These are phyloP conservation scores for Parnassius orleans DNA, from an alignment of 2,888 invertebrate species.

Conservation along the genomic window DNA sequence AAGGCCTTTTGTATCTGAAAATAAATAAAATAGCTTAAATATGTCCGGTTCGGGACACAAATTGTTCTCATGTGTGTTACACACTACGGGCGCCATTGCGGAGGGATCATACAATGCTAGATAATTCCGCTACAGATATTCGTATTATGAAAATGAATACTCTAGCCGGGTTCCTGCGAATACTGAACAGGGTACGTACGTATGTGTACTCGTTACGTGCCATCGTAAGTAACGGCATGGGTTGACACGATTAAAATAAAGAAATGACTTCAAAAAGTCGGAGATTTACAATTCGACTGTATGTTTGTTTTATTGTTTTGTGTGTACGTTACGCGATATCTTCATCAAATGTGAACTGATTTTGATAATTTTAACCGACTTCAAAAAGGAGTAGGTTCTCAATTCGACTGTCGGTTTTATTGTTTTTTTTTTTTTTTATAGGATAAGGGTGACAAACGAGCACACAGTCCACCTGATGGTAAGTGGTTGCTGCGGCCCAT, in stretches of 20 bases:
- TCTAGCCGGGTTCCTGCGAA: slow-evolving; percentile 12
- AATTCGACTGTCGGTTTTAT: too few relatives aligned
- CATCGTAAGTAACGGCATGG: slow-evolving; percentile 6
- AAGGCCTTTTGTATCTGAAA: slow-evolving; percentile 78
- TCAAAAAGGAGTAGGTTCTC: too few relatives aligned
- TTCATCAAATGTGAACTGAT: too few relatives aligned
- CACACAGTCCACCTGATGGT: too few relatives aligned
- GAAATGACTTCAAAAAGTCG: too few relatives aligned
- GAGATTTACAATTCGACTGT: too few relatives aligned
- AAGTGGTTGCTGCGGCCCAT: too few relatives aligned
- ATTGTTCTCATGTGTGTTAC: slow-evolving; percentile 44
- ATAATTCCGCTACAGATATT: slow-evolving; percentile 24
- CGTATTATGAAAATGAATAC: slow-evolving; percentile 18
- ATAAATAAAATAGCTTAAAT: slow-evolving; percentile 79
- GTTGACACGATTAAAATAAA: not conserved
- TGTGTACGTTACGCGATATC: too few relatives aligned
- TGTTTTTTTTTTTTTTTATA: too few relatives aligned
- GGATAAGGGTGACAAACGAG: too few relatives aligned
- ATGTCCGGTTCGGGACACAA: slow-evolving; percentile 67
- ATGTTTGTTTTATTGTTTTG: too few relatives aligned
- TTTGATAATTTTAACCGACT: too few relatives aligned
- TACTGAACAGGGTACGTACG: not conserved
- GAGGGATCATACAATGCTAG: slow-evolving; percentile 11
- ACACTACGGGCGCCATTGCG: slow-evolving; percentile 10
- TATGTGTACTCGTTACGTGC: not conserved